Conservation (phyloP, 2,888 invertebrate genomes). For the Drosophila anomalata region DNA sequence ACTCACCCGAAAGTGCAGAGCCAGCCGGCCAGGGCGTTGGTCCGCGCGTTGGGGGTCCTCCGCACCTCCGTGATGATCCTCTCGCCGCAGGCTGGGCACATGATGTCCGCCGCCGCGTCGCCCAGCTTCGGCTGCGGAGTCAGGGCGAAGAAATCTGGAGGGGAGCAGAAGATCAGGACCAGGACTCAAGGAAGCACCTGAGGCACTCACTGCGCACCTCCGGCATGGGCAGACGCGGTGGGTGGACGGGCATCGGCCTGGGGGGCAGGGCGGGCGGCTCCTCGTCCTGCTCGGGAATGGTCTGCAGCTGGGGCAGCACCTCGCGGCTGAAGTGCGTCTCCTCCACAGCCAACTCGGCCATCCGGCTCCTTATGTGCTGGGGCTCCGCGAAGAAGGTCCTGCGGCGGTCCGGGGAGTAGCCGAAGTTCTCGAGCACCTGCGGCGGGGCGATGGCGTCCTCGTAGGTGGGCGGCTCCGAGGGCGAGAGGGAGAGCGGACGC, state of each 20-base stretch:
- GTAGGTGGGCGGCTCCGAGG: conserved; percentile 48
- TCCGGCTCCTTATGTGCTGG: conserved; percentile 14
- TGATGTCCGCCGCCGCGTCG: conserved; percentile 17
- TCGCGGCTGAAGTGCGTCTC: not conserved
- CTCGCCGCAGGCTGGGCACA: conserved; percentile 57
- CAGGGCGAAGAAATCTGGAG: conserved; percentile 43
- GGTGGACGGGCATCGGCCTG: not conserved
- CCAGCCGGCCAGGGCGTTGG: conserved; percentile 51
- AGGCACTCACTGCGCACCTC: conserved; percentile 40
- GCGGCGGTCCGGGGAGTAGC: conserved; percentile 2
- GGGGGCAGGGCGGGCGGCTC: not conserved
- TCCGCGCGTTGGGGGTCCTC: conserved; percentile 20
- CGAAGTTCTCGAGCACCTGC: not conserved
- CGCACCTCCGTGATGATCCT: conserved; percentile 37
- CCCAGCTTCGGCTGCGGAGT: conserved; percentile 36
- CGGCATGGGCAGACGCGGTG: conserved; percentile 15
- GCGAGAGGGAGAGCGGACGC: not conserved
- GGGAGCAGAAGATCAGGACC: not conserved
- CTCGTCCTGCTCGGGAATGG: not conserved
- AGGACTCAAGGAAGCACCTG: not conserved
- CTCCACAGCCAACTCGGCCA: not conserved
- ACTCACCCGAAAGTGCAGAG: conserved; percentile 55
- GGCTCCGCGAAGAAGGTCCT: conserved; percentile 37
- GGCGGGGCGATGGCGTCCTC: conserved; percentile 45
- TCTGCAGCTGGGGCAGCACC: not conserved